phyloP scores from a whole-genome alignment of 2,113 vertebrate species.

The Odontesthes bonariensis region DNA sequence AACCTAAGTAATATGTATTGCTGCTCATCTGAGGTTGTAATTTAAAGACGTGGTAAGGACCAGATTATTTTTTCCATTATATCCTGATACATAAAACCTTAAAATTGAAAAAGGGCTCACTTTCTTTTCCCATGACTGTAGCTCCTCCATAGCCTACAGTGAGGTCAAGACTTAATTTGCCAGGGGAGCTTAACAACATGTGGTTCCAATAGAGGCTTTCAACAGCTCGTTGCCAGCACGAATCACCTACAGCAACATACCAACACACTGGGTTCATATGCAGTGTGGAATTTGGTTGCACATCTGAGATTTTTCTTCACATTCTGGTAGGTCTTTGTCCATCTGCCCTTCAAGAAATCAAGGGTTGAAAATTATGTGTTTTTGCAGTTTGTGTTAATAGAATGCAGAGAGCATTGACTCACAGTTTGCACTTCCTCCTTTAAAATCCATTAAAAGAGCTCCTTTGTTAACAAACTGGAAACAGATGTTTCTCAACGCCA shows the following conservation, averaged over 20 bases:
- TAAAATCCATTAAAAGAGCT: constrained; percentile 31
- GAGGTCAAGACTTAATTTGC: constrained; percentile 6
- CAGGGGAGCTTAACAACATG: constrained; percentile 47
- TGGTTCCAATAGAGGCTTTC: constrained; percentile 64
- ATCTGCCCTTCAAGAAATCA: neutral
- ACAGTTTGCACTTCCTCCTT: constrained; percentile 21
- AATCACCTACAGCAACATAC: constrained; percentile 31
- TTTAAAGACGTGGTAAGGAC: neutral
- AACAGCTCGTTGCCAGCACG: constrained; percentile 24
- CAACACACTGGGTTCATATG: constrained; percentile 18
- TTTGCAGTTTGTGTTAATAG: constrained; percentile 28
- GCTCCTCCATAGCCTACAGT: neutral
- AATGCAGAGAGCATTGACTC: constrained; percentile 24
- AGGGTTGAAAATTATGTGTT: constrained; percentile 42
- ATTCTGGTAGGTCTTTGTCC: neutral
- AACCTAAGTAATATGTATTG: neutral
- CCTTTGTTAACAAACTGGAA: constrained; percentile 54
- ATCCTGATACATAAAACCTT: neutral
- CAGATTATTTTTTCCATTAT: neutral
- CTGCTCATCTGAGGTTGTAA: neutral
- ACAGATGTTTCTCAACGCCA: constrained; percentile 57
- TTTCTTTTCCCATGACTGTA: neutral
- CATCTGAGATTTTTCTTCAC: neutral
- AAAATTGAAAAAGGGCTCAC: no score
- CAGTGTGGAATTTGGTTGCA: constrained; percentile 1